Evolutionary conservation across 1,140 invertebrate species (phyloP).

Genomic region (Saccostrea glomerata): DNA sequence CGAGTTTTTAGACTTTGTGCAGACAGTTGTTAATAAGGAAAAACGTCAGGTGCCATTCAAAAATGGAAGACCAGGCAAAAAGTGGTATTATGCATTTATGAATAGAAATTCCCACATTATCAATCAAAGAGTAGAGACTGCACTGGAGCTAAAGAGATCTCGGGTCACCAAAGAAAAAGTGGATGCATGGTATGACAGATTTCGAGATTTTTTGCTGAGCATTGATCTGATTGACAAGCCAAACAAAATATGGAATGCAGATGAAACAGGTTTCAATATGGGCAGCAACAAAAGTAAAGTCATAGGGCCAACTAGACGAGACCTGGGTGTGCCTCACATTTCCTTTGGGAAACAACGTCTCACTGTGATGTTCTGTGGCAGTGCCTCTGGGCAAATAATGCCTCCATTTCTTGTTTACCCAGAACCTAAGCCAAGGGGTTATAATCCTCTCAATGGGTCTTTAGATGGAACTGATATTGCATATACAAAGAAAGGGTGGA

Average conservation of each 20-base stretch:
- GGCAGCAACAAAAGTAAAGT: slow-evolving; percentile 33
- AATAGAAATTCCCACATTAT: no score
- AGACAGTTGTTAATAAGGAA: no score
- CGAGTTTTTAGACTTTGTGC: no score
- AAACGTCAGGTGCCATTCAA: no score
- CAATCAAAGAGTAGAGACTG: no score
- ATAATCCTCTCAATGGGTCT: slow-evolving; percentile 51
- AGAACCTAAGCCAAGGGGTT: slow-evolving; percentile 53
- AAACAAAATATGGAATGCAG: slow-evolving; percentile 39
- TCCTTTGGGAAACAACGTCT: slow-evolving; percentile 41
- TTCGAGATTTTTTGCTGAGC: slow-evolving; percentile 16
- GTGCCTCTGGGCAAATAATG: slow-evolving; percentile 45
- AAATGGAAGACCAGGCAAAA: no score
- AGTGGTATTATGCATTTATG: no score
- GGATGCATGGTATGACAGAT: not conserved
- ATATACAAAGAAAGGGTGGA: slow-evolving; percentile 57
- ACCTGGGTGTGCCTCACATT: slow-evolving; percentile 29
- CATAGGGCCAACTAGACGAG: no score
- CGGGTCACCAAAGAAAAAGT: no score
- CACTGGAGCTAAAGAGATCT: no score
- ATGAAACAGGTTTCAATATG: slow-evolving; percentile 45
- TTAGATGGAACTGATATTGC: slow-evolving; percentile 44
- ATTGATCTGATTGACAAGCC: slow-evolving; percentile 30
- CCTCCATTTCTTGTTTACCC: slow-evolving; percentile 53
- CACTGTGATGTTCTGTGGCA: slow-evolving; percentile 40